These are phyloP conservation scores for Ganaspis brasiliensis DNA, from an alignment of 2,888 invertebrate genomes.

Conservation along the genomic window DNA sequence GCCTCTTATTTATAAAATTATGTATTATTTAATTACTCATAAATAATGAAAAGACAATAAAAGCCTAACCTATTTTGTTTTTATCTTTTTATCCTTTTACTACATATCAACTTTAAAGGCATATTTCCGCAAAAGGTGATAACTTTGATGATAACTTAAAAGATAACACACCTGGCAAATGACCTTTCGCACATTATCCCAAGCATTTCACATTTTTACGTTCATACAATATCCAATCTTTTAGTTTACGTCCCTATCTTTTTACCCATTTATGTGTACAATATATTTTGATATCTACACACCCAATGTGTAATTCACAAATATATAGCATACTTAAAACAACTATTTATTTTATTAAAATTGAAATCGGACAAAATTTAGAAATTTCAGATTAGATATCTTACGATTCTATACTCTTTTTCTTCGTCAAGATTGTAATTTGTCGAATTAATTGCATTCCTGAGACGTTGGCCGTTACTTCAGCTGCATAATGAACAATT, in stretches of 20 bases:
- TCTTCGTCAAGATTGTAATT: slow-evolving; percentile 28
- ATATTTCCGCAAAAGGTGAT: no score
- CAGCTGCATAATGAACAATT: slow-evolving; percentile 35
- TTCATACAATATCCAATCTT: not conserved
- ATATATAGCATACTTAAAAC: not conserved
- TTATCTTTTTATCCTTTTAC: no score
- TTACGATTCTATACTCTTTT: not conserved
- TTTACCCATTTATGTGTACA: not conserved
- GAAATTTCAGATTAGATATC: slow-evolving; percentile 15
- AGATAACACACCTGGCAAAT: not conserved
- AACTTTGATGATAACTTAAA: not conserved
- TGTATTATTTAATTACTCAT: no score
- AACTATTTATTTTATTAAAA: not conserved
- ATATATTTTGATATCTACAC: not conserved
- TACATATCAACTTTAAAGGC: no score
- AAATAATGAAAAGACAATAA: no score
- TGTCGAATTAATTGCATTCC: slow-evolving; percentile 43
- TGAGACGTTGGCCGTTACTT: slow-evolving; percentile 13
- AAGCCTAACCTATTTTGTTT: no score
- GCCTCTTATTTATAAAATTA: no score
- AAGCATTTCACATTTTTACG: slow-evolving; percentile 3
- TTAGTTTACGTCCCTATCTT: not conserved
- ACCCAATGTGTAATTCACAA: not conserved
- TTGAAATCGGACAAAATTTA: slow-evolving; percentile 1
- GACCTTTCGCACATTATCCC: slow-evolving; percentile 20